These are phyloP conservation scores for Zaprionus obscuricornis DNA, from an alignment of 2,888 invertebrate genomes.

Conservation along the genomic window DNA sequence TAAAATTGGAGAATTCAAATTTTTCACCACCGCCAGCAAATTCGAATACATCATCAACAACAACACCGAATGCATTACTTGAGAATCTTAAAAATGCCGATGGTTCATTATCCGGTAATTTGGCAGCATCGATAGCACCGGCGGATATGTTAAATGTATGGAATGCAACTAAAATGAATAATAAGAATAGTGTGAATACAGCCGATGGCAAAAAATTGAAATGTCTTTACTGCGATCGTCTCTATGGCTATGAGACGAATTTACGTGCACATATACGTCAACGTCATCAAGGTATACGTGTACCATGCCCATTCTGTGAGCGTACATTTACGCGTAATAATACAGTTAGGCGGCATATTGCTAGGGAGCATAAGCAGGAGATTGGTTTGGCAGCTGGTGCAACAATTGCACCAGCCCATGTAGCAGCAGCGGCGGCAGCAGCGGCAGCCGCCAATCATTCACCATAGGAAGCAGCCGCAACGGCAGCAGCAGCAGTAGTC, in stretches of 20 bases:
- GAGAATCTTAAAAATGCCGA: conserved; percentile 81
- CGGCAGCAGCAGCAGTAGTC: conserved; percentile 83
- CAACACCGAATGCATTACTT: conserved; percentile 84
- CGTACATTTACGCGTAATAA: conserved; percentile 96
- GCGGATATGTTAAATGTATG: conserved; percentile 86
- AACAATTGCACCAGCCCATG: conserved; percentile 77
- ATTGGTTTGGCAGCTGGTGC: conserved; percentile 81
- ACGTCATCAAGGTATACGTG: conserved; percentile 95
- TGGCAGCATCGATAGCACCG: conserved; percentile 84
- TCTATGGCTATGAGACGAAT: conserved; percentile 97
- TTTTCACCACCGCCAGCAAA: conserved; percentile 86
- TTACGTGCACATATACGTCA: conserved; percentile 95
- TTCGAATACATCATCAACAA: conserved; percentile 85
- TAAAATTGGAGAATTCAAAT: conserved; percentile 86
- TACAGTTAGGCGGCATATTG: conserved; percentile 95
- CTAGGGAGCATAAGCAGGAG: conserved; percentile 92
- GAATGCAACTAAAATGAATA: conserved; percentile 87
- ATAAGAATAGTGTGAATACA: conserved; percentile 91
- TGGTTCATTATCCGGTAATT: conserved; percentile 80
- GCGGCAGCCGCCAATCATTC: conserved; percentile 82
- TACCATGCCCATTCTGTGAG: conserved; percentile 95
- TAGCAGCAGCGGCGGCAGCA: conserved; percentile 80
- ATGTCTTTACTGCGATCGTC: conserved; percentile 95
- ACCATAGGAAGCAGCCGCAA: conserved; percentile 83
- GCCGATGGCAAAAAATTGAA: conserved; percentile 95